A percentile compares a stretch with the other conserved stretches of the same genome.
These are phyloP conservation scores for Drymodes brunneopygia DNA, from an alignment of 2,113 vertebrate genomes.

Conservation along the genomic window DNA sequence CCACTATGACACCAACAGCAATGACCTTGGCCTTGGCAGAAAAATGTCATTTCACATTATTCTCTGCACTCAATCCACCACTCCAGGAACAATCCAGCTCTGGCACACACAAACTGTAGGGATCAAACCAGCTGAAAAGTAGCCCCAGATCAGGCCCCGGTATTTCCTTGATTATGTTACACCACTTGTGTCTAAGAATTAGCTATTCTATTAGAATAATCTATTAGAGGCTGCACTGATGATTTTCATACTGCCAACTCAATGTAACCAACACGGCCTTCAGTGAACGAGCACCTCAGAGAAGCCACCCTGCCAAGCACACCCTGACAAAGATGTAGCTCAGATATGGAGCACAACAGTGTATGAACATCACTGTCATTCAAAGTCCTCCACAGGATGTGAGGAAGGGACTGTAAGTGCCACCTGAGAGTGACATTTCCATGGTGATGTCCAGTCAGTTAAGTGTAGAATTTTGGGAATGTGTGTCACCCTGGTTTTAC, in stretches of 20 bases:
- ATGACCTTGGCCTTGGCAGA: background rate
- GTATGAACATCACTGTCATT: background rate
- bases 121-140: background rate
- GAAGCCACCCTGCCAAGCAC: background rate
- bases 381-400: background rate
- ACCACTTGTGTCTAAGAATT: background rate
- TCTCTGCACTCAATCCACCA: background rate
- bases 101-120: background rate
- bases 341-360: background rate
- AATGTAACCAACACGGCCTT: background rate
- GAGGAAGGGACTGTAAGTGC: background rate
- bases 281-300: background rate
- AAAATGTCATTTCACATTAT: background rate
- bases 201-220: background rate
- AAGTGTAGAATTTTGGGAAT: background rate
- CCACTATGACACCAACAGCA: accelerated
- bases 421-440: background rate
- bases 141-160: background rate
- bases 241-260: background rate
- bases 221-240: background rate
- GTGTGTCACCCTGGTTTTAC: too few relatives aligned
- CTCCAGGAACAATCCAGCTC: background rate
- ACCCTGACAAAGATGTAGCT: background rate
- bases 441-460: background rate
- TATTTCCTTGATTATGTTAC: background rate